Base-by-base conservation (phyloP, 2,888 invertebrate species). In the Microlaimidae sp. region DNA sequence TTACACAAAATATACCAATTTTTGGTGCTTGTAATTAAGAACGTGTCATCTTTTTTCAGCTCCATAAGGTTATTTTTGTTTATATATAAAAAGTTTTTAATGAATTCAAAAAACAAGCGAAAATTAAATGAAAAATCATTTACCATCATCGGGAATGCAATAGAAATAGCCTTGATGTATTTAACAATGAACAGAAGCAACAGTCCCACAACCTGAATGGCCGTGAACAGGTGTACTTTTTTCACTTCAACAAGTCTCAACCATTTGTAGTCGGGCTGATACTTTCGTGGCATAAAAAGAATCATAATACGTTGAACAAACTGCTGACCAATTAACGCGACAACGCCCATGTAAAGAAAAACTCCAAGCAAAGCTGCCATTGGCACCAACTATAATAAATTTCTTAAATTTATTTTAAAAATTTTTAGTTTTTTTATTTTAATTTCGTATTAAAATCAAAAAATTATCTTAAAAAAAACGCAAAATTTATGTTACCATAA, bases 321-420 rank as follows among this genome's bases (percentile, higher is more conserved):
- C 57, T 64, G 64, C 49, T 63, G 63, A 2, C 64, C 65, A 25
- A 67, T 65, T 53, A 74, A 64, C 2, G 73, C 69, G 2, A 74
- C 70, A 28, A 75, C 66, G 21, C 74, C 74, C 62, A 75, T 70
- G 58, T 75, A 75, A 29, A 75, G 69, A 61, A 74, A 74, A 25
- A 75, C 70, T 17, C 74, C 74, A 61, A 74, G 73, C 56, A 74
- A 61, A 25, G 73, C 73, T 4, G 74, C 69, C 32, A 74, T 65
- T 0, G 75, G 75, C 19, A 75, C 70, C 13, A 66, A 62, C 54
- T 69, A 60, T 32, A 60, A 41, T 24, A n/a, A n/a, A n/a, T n/a
- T n/a, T n/a, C n/a, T n/a, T n/a, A n/a, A n/a, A n/a, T n/a, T n/a
- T n/a, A n/a, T n/a, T n/a, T n/a, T n/a, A n/a, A n/a, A n/a, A n/a